Base-by-base conservation (phyloP, 2,113 vertebrate genomes). In the Larimichthys polyactis region DNA sequence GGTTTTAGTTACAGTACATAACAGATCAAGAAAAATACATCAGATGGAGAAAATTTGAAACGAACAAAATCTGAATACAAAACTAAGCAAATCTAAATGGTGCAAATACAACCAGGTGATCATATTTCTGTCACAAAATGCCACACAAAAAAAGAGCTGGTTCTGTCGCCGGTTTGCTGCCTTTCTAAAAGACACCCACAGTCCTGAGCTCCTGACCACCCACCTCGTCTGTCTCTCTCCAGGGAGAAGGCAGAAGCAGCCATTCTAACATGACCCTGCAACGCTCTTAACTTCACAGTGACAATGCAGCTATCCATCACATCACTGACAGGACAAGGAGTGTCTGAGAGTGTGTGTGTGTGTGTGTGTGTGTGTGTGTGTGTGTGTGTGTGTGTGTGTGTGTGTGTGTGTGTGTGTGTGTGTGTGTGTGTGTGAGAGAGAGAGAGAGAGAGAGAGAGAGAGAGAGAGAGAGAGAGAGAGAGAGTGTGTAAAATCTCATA, bases 261-360 rank as follows among this genome's bases (percentile, higher is more conserved):
- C 92, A 87, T 93, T 87, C 90, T 89, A 86, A 82, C 87, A 75
- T 85, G 92, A 91, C 90, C 89, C 89, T 69, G 87, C 87, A 74
- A 69, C 3, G 40, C 82, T 87, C 84, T 85, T 84, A 85, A 91
- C 84, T 89, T 82, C 88, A 82, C 71, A 73, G 79, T 75, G 73
- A 91, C 90, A 90, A 92, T 85, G 85, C 73, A 80, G 78, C 87
- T 77, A 89, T 94, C 93, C 81, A 93, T 93, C 88, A 91, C 78
- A 84, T n/a, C 20, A 43, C 78, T 86, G 91, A 90, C 88, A 92
- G 77, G 44, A 78, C 40, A 20, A 66, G 69, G 51, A 72, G 58
- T 66, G 75, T 73, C 5, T 81, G 69, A 65, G 32, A 76, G 83
- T 65, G 68, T 71, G 79, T 66, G 64, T 79, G 71, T 75, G 75